Evolutionary conservation across 2,888 invertebrate species (phyloP), one percentile per base, ranked within the genome.

Genomic region (Apamea epomidion): DNA sequence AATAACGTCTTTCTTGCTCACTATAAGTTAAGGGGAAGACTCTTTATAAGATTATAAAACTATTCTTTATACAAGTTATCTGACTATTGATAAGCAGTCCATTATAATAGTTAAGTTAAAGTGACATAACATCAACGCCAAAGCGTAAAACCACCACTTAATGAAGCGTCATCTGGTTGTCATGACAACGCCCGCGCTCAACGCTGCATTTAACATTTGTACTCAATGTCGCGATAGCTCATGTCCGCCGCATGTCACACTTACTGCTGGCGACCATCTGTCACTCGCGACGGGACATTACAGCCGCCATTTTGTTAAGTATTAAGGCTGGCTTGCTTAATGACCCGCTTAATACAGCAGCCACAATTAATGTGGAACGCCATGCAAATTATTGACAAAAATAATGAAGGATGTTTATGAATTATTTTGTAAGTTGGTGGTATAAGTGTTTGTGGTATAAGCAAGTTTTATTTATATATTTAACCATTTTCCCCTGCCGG

Each of bases 261-360:
- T 87, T 80, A 80, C 54, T 67, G 18, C 54, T 67, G 18, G n/a
- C 42, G 60, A 16, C 74, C 14, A 80, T 85, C 48, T 73, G 69
- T 84, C 85, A 87, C 87, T 73, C 72, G 32, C 32, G 76, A 29
- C 62, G 65, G 68, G 64, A 73, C 58, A 87, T 85, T 74, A 76
- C 54, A 74, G 70, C n/a, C 60, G 64, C 64, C 85, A 73, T 84
- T 84, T 82, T 65, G 85, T 51, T 32, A 51, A 84, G 62, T 79
- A 69, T 81, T 82, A 76, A 54, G 54, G n/a, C 76, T 69, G 29
- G n/a, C 37, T 48, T 37, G 68, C 62, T 62, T 83, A 62, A 78
- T 58, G 83, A 83, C 14, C 62, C 45, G 62, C 18, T 62, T 83
- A 29, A 58, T 37, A 21, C 29, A 65, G 64, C 32, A 5, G 25